Evolutionary conservation across 1,140 invertebrate species (phyloP).

Genomic region (Bathynomus jamesi): DNA sequence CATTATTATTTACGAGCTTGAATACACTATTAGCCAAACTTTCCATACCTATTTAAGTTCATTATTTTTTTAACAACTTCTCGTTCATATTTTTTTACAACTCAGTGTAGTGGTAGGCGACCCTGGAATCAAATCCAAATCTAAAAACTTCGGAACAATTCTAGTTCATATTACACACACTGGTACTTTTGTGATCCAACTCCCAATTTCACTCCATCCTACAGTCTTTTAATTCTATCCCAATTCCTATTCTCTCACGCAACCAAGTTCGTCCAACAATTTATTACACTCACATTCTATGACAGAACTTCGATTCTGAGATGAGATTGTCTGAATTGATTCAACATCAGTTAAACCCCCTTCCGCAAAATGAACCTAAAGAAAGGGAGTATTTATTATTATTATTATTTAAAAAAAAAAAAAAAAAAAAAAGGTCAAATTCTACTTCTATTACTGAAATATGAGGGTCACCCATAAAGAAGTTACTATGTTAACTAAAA

Average conservation of each 20-base stretch:
- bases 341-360: not conserved
- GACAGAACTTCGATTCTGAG: not conserved
- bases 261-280: not conserved
- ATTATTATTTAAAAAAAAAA: too few species aligned
- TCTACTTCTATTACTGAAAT: too few species aligned
- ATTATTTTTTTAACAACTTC: too few species aligned
- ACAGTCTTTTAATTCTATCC: not conserved
- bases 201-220: not conserved
- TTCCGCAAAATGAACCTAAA: not conserved
- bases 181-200: not conserved
- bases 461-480: too few species aligned
- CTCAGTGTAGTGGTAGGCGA: too few species aligned
- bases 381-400: too few species aligned
- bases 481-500: too few species aligned
- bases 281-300: not conserved
- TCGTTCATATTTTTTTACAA: too few species aligned
- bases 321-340: not conserved
- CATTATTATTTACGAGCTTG: too few species aligned
- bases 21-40: too few species aligned
- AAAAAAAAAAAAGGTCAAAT: too few species aligned
- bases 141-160: not conserved
- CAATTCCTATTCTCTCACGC: not conserved
- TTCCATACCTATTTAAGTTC: too few species aligned
- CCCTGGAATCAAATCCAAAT: not conserved
- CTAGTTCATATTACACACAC: not conserved